phyloP scores from a whole-genome alignment of 2,113 vertebrate species.

The Chaetodon trifascialis region DNA sequence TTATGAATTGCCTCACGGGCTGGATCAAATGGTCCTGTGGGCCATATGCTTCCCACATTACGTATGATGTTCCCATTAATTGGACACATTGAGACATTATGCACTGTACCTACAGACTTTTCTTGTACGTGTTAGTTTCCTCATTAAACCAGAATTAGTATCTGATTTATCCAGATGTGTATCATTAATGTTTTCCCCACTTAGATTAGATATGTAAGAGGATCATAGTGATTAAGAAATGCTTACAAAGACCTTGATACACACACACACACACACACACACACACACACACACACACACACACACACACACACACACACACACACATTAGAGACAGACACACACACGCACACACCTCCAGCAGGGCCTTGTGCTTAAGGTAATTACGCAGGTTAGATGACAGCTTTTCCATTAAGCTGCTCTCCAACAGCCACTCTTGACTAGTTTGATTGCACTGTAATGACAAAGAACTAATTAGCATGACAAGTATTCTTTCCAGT shows the following conservation, averaged over 20 bases:
- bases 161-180: background rate
- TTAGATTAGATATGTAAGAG: slow-evolving; percentile 18
- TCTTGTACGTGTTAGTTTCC: background rate
- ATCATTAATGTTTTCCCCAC: background rate
- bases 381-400: slow-evolving; percentile 61
- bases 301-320: slow-evolving; percentile 23
- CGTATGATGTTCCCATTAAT: background rate
- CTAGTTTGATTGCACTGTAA: slow-evolving; percentile 64
- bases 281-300: slow-evolving; percentile 10
- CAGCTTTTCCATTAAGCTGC: slow-evolving; percentile 63
- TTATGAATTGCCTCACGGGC: too few species aligned
- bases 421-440: slow-evolving; percentile 45
- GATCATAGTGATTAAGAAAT: slow-evolving; percentile 7
- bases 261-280: background rate
- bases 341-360: slow-evolving; percentile 9
- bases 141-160: background rate
- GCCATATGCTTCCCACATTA: background rate
- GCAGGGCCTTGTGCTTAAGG: slow-evolving; percentile 28
- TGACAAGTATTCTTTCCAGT: slow-evolving; percentile 58
- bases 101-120: background rate
- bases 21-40: too few species aligned
- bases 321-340: slow-evolving; percentile 16
- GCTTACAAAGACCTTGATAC: slow-evolving; percentile 5
- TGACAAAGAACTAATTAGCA: slow-evolving; percentile 67
- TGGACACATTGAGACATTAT: slow-evolving; percentile 4